Conservation (phyloP, 2,888 invertebrate genomes). For the Drosophila buzzatii region DNA sequence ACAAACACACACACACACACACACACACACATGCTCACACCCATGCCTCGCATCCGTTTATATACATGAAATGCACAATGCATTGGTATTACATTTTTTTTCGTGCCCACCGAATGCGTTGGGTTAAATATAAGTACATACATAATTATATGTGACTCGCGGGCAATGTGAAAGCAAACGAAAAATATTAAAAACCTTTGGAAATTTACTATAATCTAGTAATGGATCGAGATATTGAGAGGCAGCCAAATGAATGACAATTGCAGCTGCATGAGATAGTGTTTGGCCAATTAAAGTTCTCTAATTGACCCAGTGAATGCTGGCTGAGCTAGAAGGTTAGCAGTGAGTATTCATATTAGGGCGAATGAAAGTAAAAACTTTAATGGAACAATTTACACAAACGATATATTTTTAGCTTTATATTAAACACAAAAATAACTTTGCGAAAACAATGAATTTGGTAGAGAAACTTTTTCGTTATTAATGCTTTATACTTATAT, state of each 20-base stretch:
- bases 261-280: neutral
- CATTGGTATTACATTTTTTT: slow-evolving; percentile 47
- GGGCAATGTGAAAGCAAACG: neutral
- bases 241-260: neutral
- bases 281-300: neutral
- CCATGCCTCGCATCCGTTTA: neutral
- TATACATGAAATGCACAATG: slow-evolving; percentile 32
- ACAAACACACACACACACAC: slow-evolving; percentile 22
- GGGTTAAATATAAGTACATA: slow-evolving; percentile 27
- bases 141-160: slow-evolving; percentile 27
- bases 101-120: slow-evolving; percentile 27
- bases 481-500: too few species aligned
- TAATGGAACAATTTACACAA: too few species aligned
- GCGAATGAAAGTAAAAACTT: neutral
- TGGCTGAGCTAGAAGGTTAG: neutral
- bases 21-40: slow-evolving; percentile 15
- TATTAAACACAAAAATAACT: too few species aligned
- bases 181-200: slow-evolving; percentile 3
- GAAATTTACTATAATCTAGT: slow-evolving; percentile 4
- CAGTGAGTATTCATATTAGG: neutral
- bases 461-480: too few species aligned
- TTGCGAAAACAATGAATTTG: too few species aligned
- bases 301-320: slow-evolving; percentile 2
- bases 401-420: too few species aligned
- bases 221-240: neutral